Evolutionary conservation across 2,888 invertebrate species (phyloP).

Genomic region (Synanthedon andrenaeformis): DNA sequence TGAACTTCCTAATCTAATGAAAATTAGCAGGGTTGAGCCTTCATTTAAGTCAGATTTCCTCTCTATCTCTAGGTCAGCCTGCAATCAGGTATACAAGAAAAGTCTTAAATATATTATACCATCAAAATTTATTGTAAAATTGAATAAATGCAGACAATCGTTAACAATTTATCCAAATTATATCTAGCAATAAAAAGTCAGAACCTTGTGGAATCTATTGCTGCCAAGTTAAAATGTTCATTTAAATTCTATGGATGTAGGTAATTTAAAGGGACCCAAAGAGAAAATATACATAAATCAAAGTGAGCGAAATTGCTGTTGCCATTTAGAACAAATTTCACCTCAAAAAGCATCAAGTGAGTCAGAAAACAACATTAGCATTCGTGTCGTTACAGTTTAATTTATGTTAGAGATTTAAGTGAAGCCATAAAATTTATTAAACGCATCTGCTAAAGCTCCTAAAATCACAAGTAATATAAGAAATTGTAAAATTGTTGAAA

Average conservation of each 20-base stretch:
- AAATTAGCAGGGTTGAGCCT: too few species aligned
- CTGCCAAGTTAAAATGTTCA: neutral
- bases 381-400: constrained; percentile 34
- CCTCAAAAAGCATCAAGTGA: constrained; percentile 19
- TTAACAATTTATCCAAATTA: too few species aligned
- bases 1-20: too few species aligned
- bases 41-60: too few species aligned
- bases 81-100: too few species aligned
- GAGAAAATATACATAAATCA: constrained; percentile 10
- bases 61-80: too few species aligned
- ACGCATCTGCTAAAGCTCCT: constrained; percentile 18
- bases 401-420: constrained; percentile 24
- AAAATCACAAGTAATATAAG: constrained; percentile 31
- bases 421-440: constrained; percentile 22
- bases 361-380: constrained; percentile 24
- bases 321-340: constrained; percentile 24
- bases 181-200: too few species aligned
- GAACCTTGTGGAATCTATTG: neutral
- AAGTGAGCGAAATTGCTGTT: constrained; percentile 16
- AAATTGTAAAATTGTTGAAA: neutral
- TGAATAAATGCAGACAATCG: too few species aligned
- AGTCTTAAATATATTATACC: too few species aligned
- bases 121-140: constrained; percentile 4
- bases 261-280: neutral
- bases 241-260: neutral